Base-by-base conservation (phyloP, 1,140 invertebrate genomes). In the Bactericera cockerelli region DNA sequence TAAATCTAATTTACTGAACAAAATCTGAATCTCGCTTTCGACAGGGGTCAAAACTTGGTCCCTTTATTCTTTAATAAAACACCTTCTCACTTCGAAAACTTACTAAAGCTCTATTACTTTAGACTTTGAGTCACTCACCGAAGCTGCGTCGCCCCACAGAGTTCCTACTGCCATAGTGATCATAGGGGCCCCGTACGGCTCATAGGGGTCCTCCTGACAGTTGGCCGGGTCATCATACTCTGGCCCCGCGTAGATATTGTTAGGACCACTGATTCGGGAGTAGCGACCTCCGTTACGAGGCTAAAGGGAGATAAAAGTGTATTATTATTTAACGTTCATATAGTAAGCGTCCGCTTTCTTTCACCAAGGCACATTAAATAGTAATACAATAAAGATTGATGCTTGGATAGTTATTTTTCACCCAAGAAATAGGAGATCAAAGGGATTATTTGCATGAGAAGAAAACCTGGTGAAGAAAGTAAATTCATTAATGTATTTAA, bases 201-300 rank as follows among this genome's bases (percentile, higher is more conserved):
- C 84, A 68, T 90, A 90, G 63, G 88, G 87, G 70, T 89, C 87
- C 71, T 89, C 87, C 70, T 91, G 87, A 69, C 87, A 89, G 68
- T 89, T 91, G 22, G 87, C 88, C n/a, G 88, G 88, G 70, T 92
- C 88, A 69, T 92, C 88, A 71, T 90, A 90, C 76, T 90, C 87
- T 38, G 83, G 86, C 4, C 42, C 42, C 39, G 74, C 75, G 65
- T 76, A 78, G 42, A 74, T 75, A 25, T 73, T 75, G 53, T 69
- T 71, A 26, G 71, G 69, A 22, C 71, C 70, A 25, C 70, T 67
- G 8, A 67, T 67, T 67, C 81, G 77, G 13, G 80, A 82, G 65
- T 84, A 87, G 60, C 85, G 81, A 64, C 84, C 85, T 4, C 57
- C 57, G 64, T 83, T 81, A 59, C 84, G 79, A 49, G 83, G 84